Conservation (phyloP, 1,140 invertebrate genomes). For the Brachionus calyciflorus region DNA sequence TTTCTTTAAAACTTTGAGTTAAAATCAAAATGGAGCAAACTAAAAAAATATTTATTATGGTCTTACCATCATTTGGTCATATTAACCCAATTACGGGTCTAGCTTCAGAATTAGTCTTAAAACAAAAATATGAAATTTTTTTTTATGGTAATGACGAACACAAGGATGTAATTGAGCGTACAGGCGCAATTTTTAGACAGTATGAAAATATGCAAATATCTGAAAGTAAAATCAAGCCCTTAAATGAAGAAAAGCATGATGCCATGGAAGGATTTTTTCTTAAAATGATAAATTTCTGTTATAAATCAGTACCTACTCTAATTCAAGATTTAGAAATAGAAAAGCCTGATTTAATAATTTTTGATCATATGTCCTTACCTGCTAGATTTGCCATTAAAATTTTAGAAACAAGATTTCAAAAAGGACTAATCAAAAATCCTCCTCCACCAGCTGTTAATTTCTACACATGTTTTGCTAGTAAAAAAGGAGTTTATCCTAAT, state of each 20-base stretch:
- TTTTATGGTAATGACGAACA: conserved; percentile 14
- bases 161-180: neutral
- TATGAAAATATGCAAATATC: neutral
- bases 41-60: conserved; percentile 23
- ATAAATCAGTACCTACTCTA: neutral
- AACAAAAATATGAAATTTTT: neutral
- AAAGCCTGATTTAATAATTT: conserved; percentile 32
- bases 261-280: neutral
- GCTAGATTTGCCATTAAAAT: conserved; percentile 10
- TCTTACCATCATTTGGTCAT: neutral
- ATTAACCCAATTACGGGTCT: conserved; percentile 29
- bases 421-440: neutral
- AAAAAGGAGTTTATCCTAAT: neutral
- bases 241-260: neutral
- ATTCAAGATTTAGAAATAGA: conserved; percentile 3
- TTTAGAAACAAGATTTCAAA: neutral
- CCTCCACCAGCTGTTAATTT: neutral
- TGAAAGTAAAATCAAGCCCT: neutral
- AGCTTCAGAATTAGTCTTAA: neutral
- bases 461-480: neutral
- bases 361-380: conserved; percentile 7
- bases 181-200: neutral
- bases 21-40: neutral
- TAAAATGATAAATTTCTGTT: neutral
- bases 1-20: too few species aligned